Evolutionary conservation across 2,888 invertebrate genomes (phyloP).

Genomic region (Pachymerium ferrugineum): DNA sequence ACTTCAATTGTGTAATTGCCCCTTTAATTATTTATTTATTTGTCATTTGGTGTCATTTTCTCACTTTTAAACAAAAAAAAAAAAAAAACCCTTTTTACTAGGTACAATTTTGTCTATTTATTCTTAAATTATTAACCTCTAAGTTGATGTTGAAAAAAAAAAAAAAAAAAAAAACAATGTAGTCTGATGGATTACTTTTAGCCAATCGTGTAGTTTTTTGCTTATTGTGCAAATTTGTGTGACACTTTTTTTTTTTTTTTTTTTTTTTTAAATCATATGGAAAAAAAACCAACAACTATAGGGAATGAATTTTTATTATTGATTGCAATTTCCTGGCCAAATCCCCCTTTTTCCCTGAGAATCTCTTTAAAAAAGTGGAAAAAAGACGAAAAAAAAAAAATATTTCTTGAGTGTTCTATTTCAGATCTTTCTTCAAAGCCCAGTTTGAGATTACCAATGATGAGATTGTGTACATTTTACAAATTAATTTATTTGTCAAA

Average conservation of each 20-base stretch:
- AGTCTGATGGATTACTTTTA: constrained; percentile 27
- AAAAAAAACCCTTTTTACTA: constrained; percentile 16
- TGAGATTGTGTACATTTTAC: constrained; percentile 29
- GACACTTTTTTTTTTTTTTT: constrained; percentile 6
- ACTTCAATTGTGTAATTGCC: constrained; percentile 19
- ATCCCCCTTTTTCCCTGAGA: constrained; percentile 16
- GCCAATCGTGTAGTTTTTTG: constrained; percentile 27
- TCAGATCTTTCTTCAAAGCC: constrained; percentile 27
- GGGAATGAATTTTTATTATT: constrained; percentile 43
- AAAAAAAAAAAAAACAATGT: background rate
- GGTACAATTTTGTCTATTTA: constrained; percentile 6
- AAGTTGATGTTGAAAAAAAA: constrained; percentile 26
- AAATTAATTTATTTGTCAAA: constrained; percentile 27
- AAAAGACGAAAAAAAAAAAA: background rate
- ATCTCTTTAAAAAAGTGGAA: constrained; percentile 17
- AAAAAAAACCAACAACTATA: constrained; percentile 67
- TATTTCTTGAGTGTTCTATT: constrained; percentile 27
- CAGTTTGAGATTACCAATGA: constrained; percentile 31
- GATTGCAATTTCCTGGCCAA: constrained; percentile 24
- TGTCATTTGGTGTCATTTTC: constrained; percentile 26
- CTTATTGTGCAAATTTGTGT: constrained; percentile 23
- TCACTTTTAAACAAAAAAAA: background rate
- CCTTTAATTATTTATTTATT: constrained; percentile 28
- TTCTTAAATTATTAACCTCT: constrained; percentile 21
- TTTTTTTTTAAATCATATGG: too few relatives aligned